Conservation (phyloP, 2,888 invertebrate genomes). For the Drosophila meridiana region DNA sequence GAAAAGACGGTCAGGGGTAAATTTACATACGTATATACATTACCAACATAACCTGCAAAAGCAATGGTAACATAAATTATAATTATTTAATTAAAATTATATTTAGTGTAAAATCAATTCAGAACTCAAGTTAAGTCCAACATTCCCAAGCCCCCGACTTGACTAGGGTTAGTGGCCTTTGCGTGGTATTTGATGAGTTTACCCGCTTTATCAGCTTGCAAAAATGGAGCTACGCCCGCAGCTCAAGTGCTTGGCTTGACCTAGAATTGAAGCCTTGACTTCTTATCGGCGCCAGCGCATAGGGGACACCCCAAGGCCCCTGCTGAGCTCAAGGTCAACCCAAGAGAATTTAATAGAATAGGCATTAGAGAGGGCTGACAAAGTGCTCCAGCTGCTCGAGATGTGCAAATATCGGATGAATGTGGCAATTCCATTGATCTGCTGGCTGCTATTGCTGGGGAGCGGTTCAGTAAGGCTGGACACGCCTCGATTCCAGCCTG, state of each 20-base stretch:
- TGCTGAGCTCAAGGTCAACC: slow-evolving; percentile 37
- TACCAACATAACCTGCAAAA: too few species aligned
- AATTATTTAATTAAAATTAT: not conserved
- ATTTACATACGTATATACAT: too few species aligned
- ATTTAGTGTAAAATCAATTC: not conserved
- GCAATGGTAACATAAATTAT: not conserved
- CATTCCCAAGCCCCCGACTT: not conserved
- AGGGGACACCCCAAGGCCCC: slow-evolving; percentile 37
- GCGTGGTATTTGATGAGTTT: too few species aligned
- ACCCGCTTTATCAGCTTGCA: slow-evolving; percentile 25
- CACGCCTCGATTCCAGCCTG: slow-evolving; percentile 34
- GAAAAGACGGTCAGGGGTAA: too few species aligned
- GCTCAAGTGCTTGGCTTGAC: slow-evolving; percentile 34
- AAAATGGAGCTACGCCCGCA: slow-evolving; percentile 28
- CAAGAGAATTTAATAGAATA: slow-evolving; percentile 63
- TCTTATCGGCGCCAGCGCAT: slow-evolving; percentile 45
- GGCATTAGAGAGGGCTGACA: slow-evolving; percentile 35
- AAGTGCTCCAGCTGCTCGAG: slow-evolving; percentile 36
- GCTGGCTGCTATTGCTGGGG: slow-evolving; percentile 4
- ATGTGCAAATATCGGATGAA: slow-evolving; percentile 50
- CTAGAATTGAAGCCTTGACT: slow-evolving; percentile 54
- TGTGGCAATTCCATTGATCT: slow-evolving; percentile 5
- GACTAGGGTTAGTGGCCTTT: not conserved
- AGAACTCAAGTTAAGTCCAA: not conserved
- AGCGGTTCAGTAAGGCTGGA: slow-evolving; percentile 9